These are phyloP conservation scores for Ips nitidus DNA, from an alignment of 1,140 invertebrate genomes.

Conservation along the genomic window DNA sequence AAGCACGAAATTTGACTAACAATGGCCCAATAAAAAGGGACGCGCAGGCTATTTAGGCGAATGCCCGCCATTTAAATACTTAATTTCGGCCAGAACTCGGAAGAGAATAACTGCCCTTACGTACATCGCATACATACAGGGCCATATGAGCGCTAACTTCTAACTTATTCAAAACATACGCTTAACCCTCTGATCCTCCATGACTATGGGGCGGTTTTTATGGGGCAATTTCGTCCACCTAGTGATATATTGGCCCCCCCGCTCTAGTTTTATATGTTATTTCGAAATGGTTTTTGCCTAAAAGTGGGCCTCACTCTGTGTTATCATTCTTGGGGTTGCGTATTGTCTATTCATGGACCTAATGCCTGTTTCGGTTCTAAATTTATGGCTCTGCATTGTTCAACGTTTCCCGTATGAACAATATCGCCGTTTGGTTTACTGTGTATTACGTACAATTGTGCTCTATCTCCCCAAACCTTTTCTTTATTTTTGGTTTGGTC, in stretches of 20 bases:
- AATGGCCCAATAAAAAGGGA: slow-evolving; percentile 25
- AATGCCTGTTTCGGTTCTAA: slow-evolving; percentile 16
- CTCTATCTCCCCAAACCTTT: too few species aligned
- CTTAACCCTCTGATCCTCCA: slow-evolving; percentile 28
- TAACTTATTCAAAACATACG: slow-evolving; percentile 33
- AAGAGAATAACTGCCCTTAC: slow-evolving; percentile 28
- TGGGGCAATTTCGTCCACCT: slow-evolving; percentile 18
- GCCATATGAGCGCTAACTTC: slow-evolving; percentile 23
- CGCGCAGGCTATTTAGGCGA: slow-evolving; percentile 24
- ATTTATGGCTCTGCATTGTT: slow-evolving; percentile 12
- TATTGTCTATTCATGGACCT: slow-evolving; percentile 28
- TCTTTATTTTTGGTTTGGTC: too few species aligned
- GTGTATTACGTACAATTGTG: background rate
- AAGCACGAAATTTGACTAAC: slow-evolving; percentile 26
- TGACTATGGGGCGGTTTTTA: slow-evolving; percentile 30
- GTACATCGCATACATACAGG: slow-evolving; percentile 23
- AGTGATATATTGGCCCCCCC: slow-evolving; percentile 27
- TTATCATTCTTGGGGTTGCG: background rate
- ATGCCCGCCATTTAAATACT: slow-evolving; percentile 29
- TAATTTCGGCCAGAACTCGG: slow-evolving; percentile 21
- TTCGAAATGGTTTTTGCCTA: slow-evolving; percentile 24
- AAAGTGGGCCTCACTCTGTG: background rate
- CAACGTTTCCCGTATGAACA: background rate
- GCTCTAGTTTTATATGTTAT: slow-evolving; percentile 25
- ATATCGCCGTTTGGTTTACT: slow-evolving; percentile 1